These are phyloP conservation scores for Camponotus floridanus DNA, from an alignment of 1,140 invertebrate genomes.

Conservation along the genomic window DNA sequence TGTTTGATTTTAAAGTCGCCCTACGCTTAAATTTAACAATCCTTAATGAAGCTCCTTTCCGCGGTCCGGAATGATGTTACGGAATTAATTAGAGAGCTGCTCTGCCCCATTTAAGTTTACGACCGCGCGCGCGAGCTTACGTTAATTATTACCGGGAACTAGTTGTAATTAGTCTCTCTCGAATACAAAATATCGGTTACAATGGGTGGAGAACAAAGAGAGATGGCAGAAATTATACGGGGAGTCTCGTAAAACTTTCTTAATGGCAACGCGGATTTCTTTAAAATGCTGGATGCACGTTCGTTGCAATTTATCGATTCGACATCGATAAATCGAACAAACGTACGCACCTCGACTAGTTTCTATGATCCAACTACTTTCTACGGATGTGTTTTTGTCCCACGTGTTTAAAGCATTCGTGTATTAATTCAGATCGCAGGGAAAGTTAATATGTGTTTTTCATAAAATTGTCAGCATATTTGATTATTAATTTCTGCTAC, in stretches of 20 bases:
- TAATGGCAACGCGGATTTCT: slow-evolving; percentile 61
- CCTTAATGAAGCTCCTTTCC: slow-evolving; percentile 77
- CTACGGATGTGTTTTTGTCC: slow-evolving; percentile 59
- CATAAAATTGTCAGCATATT: slow-evolving; percentile 26
- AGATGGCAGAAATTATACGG: neutral
- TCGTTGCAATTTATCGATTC: slow-evolving; percentile 2
- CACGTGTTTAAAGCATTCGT: neutral
- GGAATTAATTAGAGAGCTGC: slow-evolving; percentile 77
- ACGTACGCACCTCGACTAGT: neutral
- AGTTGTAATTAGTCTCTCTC: slow-evolving; percentile 77
- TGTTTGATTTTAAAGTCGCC: slow-evolving; percentile 39
- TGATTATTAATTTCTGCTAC: neutral
- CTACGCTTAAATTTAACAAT: slow-evolving; percentile 70
- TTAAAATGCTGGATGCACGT: neutral
- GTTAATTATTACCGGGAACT: slow-evolving; percentile 77
- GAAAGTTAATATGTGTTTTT: slow-evolving; percentile 58
- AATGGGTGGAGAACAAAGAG: neutral
- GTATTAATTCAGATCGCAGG: slow-evolving; percentile 37
- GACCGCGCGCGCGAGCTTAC: slow-evolving; percentile 73
- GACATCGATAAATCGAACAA: slow-evolving; percentile 16
- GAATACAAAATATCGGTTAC: slow-evolving; percentile 77
- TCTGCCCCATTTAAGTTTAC: slow-evolving; percentile 77
- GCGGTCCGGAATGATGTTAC: slow-evolving; percentile 68
- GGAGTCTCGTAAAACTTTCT: slow-evolving; percentile 65
- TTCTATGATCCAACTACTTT: slow-evolving; percentile 53